Base-by-base conservation (phyloP, 2,888 invertebrate genomes). In the Saturnia japonica region DNA sequence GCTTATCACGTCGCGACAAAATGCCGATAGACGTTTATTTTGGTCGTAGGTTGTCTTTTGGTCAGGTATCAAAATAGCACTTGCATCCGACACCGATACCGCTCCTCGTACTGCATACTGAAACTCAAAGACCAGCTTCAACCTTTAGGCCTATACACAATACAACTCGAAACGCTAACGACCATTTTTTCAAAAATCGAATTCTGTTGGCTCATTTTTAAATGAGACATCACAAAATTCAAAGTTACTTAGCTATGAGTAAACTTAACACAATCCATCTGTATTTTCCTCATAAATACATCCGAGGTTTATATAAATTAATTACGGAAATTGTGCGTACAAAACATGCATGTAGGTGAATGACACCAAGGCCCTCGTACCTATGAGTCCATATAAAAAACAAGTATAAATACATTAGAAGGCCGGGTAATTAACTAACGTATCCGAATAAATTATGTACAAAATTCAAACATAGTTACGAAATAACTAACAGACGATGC, bases 21-120 rank as follows among this genome's bases (percentile, higher is more conserved):
- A 67, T 42, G 70, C 54, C 71, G 64, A 43, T 71, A 68, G 78
- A 78, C 77, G 73, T 75, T 80, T 78, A 78, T 77, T 79, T 78
- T 75, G 51, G 76, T 77, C 77, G 22, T 70, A 68, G 68, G 60
- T 73, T 85, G 84, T 84, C 81, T 84, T 85, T 86, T 86, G 81
- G 81, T 71, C 80, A 79, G 78, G 77, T 75, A 76, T 82, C 80
- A 81, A 87, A 87, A 87, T 87, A 87, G 80, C 51, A 28, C 70
- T 72, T 70, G 62, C 71, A 71, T 68, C 71, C 68, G 72, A 71
- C 67, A 72, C 70, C 47, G 62, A 62, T 68, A 42, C 42, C 42
- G 71, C 22, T 64, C 34, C 54, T 70, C 25, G 28, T 67, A 42
- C 43, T 47, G 45, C 66, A 68, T n/a, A 62, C 66, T 45, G 69